A percentile compares a stretch with the other conserved stretches of the same genome.
Conservation (phyloP, 2,888 invertebrate species). For the Lathronympha strigana region DNA sequence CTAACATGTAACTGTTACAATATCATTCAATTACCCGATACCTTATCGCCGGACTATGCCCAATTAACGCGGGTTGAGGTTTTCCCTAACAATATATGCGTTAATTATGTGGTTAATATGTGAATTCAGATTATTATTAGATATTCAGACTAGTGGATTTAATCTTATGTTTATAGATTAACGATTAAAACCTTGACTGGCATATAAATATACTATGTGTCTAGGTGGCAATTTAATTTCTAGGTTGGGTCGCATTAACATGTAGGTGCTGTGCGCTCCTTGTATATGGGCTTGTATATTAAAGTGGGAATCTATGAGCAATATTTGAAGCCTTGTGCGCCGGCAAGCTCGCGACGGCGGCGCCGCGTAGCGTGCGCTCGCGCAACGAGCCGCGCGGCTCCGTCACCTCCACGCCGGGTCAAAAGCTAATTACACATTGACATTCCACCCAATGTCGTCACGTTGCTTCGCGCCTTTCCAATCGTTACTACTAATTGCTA, state of each 20-base stretch:
- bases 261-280: not conserved
- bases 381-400: conserved; percentile 21
- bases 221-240: not conserved
- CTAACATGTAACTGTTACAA: not conserved
- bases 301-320: conserved; percentile 1
- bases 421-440: conserved; percentile 43
- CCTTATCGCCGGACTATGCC: not conserved
- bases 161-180: no score
- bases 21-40: not conserved
- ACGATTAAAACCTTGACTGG: no score
- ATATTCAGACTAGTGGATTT: no score
- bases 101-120: not conserved
- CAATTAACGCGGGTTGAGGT: conserved; percentile 4
- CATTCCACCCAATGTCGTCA: conserved; percentile 50
- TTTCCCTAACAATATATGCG: not conserved
- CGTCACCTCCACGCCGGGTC: conserved; percentile 22
- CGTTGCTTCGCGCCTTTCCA: conserved; percentile 40
- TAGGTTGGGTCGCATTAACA: not conserved
- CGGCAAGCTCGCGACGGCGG: not conserved
- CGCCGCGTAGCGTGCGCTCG: not conserved
- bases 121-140: no score
- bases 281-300: not conserved
- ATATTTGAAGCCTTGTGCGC: not conserved
- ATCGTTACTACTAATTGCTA: conserved; percentile 23
- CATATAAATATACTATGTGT: no score